Evolutionary conservation across 1,140 invertebrate genomes (phyloP).

Genomic region (Aradophagus sp.): DNA sequence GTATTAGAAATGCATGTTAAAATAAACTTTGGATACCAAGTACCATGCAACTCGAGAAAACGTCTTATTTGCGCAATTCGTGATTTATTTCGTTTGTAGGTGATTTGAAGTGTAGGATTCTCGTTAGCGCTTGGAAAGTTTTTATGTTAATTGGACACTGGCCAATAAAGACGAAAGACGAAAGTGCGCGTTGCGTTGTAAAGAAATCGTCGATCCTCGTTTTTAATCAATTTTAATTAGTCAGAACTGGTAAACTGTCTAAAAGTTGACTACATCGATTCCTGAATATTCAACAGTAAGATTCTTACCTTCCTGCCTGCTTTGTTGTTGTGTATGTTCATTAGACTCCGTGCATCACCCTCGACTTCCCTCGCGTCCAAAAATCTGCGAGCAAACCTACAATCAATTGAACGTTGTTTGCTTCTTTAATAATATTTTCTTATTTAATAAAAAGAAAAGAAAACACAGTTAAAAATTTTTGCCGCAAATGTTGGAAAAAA

Average conservation of each 20-base stretch:
- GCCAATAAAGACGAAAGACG: slow-evolving; percentile 15
- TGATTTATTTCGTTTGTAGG: slow-evolving; percentile 46
- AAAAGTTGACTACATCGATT: slow-evolving; percentile 1
- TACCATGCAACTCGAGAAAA: slow-evolving; percentile 42
- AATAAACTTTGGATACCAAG: slow-evolving; percentile 21
- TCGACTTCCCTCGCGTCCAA: slow-evolving; percentile 89
- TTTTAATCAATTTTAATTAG: slow-evolving; percentile 39
- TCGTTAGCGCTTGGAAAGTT: slow-evolving; percentile 30
- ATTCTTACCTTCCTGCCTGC: slow-evolving; percentile 89
- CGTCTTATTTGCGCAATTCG: slow-evolving; percentile 46
- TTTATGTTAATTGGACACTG: slow-evolving; percentile 43
- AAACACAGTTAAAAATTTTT: neutral
- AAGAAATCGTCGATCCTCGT: slow-evolving; percentile 25
- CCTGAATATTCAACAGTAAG: too few species aligned
- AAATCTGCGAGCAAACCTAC: slow-evolving; percentile 84
- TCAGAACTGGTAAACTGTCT: neutral
- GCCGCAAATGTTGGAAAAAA: too few species aligned
- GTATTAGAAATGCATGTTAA: too few species aligned
- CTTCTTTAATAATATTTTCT: slow-evolving; percentile 3
- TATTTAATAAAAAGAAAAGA: slow-evolving; percentile 1
- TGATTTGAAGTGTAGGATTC: slow-evolving; percentile 35
- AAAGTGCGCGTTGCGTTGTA: slow-evolving; percentile 19
- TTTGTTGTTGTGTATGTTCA: slow-evolving; percentile 98
- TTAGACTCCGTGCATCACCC: slow-evolving; percentile 88
- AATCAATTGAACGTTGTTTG: slow-evolving; percentile 51